Conservation (phyloP, 1,140 invertebrate genomes). For the Scaptodrosophila lebanonensis region DNA sequence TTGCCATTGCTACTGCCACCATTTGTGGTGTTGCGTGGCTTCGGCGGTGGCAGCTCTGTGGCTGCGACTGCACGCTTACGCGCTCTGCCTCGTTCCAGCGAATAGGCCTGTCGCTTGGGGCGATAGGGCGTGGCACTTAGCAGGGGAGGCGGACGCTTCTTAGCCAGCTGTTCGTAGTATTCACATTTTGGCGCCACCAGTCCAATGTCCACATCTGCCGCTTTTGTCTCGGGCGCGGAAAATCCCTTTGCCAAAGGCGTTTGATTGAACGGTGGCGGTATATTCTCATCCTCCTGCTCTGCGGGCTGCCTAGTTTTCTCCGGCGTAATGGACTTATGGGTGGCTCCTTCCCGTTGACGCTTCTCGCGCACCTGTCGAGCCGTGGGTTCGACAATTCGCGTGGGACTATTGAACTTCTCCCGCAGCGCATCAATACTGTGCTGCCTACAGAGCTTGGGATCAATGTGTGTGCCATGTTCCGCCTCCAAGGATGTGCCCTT, state of each 20-base stretch:
- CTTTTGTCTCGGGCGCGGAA: conserved; percentile 66
- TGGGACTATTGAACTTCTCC: conserved; percentile 69
- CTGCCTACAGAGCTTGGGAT: conserved; percentile 27
- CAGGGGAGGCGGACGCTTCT: conserved; percentile 24
- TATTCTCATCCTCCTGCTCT: conserved; percentile 7
- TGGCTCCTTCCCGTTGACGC: neutral
- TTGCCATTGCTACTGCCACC: conserved; percentile 4
- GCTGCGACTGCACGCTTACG: conserved; percentile 31
- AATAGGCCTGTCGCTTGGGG: conserved; percentile 55
- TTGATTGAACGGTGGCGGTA: conserved; percentile 1
- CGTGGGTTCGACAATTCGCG: conserved; percentile 48
- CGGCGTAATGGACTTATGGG: too few species aligned
- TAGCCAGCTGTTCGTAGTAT: conserved; percentile 63
- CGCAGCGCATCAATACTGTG: conserved; percentile 57
- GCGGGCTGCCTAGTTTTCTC: neutral
- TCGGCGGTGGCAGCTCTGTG: conserved; percentile 58
- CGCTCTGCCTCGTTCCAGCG: conserved; percentile 48
- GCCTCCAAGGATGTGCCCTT: neutral
- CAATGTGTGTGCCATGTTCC: conserved; percentile 5
- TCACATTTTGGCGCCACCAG: conserved; percentile 61
- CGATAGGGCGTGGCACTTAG: conserved; percentile 19
- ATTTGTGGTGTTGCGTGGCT: conserved; percentile 29
- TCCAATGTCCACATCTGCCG: conserved; percentile 61
- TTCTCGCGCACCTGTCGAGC: conserved; percentile 34
- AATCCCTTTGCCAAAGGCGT: conserved; percentile 55